Conservation (phyloP, 2,797 vertebrate genomes). For the Dicrostonyx torquatus region DNA sequence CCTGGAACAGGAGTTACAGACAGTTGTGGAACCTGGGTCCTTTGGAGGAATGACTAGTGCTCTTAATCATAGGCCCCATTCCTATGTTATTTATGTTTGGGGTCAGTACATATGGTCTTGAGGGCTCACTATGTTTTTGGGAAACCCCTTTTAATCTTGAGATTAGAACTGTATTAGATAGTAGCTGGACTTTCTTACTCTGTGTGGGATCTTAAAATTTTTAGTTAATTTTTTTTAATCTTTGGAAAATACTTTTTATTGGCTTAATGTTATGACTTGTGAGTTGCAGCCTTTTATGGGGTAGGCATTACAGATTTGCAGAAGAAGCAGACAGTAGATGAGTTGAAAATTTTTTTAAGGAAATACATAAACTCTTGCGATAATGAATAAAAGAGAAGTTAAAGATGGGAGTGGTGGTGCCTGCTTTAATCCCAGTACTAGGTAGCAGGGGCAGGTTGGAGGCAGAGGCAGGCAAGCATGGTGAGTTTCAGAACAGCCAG, state of each 20-base stretch:
- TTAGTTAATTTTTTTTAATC: background rate
- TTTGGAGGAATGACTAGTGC: background rate
- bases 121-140: background rate
- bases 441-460: background rate
- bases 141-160: constrained; percentile 19
- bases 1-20: background rate
- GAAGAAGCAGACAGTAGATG: background rate
- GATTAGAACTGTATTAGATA: constrained; percentile 35
- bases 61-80: background rate
- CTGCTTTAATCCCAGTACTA: background rate
- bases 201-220: constrained; percentile 30
- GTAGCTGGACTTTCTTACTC: constrained; percentile 43
- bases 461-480: background rate
- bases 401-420: background rate
- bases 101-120: background rate
- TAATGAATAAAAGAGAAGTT: constrained; percentile 32
- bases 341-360: constrained; percentile 47
- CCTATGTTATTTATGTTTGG: constrained; percentile 8
- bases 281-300: background rate
- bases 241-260: constrained; percentile 34
- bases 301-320: background rate
- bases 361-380: constrained; percentile 9
- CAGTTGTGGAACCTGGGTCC: background rate
- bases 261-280: background rate
- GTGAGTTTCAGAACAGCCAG: background rate